Evolutionary conservation across 2,888 invertebrate species (phyloP), one percentile per base, ranked within the genome.

Genomic region (Syrphus vitripennis): DNA sequence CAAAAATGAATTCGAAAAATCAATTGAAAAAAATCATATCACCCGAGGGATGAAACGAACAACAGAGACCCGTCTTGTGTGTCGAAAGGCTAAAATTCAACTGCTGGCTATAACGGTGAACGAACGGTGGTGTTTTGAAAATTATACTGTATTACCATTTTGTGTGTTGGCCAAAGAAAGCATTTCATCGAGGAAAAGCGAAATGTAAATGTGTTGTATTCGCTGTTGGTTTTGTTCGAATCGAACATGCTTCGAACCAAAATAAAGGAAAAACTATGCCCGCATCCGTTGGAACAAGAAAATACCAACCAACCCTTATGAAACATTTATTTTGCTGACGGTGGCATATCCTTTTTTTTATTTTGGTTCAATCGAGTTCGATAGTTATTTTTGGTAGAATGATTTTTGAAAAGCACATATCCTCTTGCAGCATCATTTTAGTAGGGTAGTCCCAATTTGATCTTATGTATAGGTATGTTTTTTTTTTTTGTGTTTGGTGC

Each of bases 41-140:
- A 69, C 76, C 74, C 75, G 74, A 80, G 79, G 75, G 72, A 72
- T 75, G 75, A 78, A 79, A 83, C 63, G 63, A 78, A 50, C 67
- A 57, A 76, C 34, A 21, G 69, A 74, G 69, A 74, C 70, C 57
- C 77, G 70, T 81, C 88, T 78, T 72, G 14, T 75, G 40, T 78
- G 83, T 72, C 59, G 75, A 80, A 77, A 83, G 87, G 84, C 87
- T 84, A 74, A 78, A 84, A 72, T 87, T 83, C 88, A 88, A 88
- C 88, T 88, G 87, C 75, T 40, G 24, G 4, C 10, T 10, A 16
- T 40, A 9, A 7, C 4, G 9, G 7, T 37, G 59, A 19, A 12
- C 45, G 53, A 24, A 34, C 21, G 59, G 19, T 84, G 79, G 72
- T 84, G 61, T 77, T 55, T 72, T 31, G 48, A 83, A 53, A 82